phyloP scores from a whole-genome alignment of 2,888 invertebrate species.

The Brachyopa scutellaris region DNA sequence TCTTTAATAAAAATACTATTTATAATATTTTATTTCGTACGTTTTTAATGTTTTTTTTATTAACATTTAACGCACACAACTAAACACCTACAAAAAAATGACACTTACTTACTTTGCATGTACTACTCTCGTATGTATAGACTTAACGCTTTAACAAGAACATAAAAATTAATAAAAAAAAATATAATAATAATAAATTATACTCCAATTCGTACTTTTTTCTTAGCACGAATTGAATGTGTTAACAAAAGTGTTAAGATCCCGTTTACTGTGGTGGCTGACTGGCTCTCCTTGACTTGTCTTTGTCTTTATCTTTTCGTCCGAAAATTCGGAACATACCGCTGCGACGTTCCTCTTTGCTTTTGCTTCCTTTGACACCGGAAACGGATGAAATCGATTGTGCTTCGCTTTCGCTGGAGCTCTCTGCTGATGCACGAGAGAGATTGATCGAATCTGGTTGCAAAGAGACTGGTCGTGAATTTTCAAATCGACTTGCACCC shows the following conservation, averaged over 20 bases:
- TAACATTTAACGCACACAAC: too few species aligned
- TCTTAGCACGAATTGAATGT: conserved; percentile 16
- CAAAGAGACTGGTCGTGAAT: conserved; percentile 80
- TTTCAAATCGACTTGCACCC: conserved; percentile 80
- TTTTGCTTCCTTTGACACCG: conserved; percentile 79
- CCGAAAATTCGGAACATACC: conserved; percentile 81
- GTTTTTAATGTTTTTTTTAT: too few species aligned
- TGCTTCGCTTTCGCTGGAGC: conserved; percentile 82
- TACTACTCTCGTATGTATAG: conserved; percentile 47
- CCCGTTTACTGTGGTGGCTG: conserved; percentile 77
- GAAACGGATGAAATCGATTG: conserved; percentile 81
- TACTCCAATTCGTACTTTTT: conserved; percentile 38
- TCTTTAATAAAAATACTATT: conserved; percentile 25
- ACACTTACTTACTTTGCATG: conserved; percentile 56
- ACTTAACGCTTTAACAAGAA: conserved; percentile 64
- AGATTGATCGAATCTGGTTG: conserved; percentile 79
- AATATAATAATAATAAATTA: conserved; percentile 50
- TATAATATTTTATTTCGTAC: conserved; percentile 15
- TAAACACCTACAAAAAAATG: conserved; percentile 60
- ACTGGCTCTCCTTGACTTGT: conserved; percentile 79
- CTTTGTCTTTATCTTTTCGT: conserved; percentile 79
- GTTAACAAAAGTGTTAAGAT: conserved; percentile 14
- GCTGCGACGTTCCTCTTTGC: conserved; percentile 80
- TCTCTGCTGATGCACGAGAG: conserved; percentile 79
- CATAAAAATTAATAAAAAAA: conserved; percentile 45